A percentile compares a stretch with the other conserved stretches of the same genome.
Conservation (phyloP, 2,113 vertebrate species). For the Hippoglossus stenolepis region DNA sequence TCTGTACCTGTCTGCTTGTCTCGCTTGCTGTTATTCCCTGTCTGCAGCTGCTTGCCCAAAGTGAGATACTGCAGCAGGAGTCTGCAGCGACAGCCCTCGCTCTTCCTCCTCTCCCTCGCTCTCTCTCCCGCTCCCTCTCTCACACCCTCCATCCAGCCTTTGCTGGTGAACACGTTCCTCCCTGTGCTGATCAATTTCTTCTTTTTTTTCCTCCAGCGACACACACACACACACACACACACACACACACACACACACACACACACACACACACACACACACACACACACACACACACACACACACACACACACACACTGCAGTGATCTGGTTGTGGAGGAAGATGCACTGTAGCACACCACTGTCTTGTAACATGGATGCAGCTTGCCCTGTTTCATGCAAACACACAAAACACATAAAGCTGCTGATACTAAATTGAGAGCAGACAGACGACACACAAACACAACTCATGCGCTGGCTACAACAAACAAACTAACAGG, state of each 20-base stretch:
- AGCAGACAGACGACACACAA: constrained; percentile 15
- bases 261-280: constrained; percentile 55
- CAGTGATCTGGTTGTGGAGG: constrained; percentile 51
- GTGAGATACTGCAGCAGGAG: constrained; percentile 81
- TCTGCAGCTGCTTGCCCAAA: constrained; percentile 79
- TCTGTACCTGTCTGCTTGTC: constrained; percentile 77
- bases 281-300: constrained; percentile 56
- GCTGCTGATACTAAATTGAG: constrained; percentile 10
- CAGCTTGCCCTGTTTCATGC: constrained; percentile 5
- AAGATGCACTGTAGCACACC: constrained; percentile 36
- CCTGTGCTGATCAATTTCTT: constrained; percentile 79
- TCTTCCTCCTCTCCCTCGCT: constrained; percentile 61
- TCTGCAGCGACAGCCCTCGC: constrained; percentile 77
- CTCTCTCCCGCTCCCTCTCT: constrained; percentile 39
- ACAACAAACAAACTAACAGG: constrained; percentile 21
- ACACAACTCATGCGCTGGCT: not conserved
- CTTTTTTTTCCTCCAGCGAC: constrained; percentile 55
- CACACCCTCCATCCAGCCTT: constrained; percentile 75
- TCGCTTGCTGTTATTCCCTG: constrained; percentile 71
- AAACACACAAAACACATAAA: constrained; percentile 16
- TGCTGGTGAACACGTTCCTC: constrained; percentile 76
- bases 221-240: constrained; percentile 35
- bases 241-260: constrained; percentile 47
- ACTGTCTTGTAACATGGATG: constrained; percentile 24
- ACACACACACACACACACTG: constrained; percentile 59